phyloP scores from a whole-genome alignment of 2,888 invertebrate species.

The Himalopsyche japonica region DNA sequence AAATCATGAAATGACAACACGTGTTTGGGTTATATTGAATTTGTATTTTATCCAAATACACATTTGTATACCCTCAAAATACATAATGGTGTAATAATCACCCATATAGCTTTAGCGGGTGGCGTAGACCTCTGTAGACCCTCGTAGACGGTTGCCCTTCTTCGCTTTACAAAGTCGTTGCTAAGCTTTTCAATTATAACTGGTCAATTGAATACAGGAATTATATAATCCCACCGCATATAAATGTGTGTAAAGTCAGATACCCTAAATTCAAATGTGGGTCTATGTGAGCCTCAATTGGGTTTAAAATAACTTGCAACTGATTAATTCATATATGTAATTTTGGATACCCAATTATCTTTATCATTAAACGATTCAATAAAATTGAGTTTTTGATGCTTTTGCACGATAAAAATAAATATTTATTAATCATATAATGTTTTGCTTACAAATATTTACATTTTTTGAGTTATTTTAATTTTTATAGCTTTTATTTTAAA shows the following conservation, averaged over 20 bases:
- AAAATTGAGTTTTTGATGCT: no score
- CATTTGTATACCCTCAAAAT: background rate
- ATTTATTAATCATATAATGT: no score
- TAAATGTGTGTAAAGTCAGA: background rate
- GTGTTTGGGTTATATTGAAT: no score
- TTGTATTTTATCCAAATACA: background rate
- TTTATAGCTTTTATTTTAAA: no score
- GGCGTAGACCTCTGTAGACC: background rate
- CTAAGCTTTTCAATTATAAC: background rate
- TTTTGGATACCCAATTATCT: background rate
- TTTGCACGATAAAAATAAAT: no score
- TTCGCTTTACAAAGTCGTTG: background rate
- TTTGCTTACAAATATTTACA: no score
- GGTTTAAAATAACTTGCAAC: background rate
- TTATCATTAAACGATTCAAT: no score
- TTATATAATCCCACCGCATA: background rate
- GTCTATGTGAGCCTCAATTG: background rate
- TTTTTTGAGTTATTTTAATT: no score
- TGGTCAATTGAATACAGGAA: background rate
- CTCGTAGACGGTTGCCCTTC: background rate
- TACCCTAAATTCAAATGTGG: background rate
- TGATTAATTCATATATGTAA: background rate
- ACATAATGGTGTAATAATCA: background rate
- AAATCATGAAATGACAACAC: no score
- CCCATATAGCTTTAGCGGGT: background rate